Conservation (phyloP, 2,113 vertebrate genomes). For the Rhipidura dahli region DNA sequence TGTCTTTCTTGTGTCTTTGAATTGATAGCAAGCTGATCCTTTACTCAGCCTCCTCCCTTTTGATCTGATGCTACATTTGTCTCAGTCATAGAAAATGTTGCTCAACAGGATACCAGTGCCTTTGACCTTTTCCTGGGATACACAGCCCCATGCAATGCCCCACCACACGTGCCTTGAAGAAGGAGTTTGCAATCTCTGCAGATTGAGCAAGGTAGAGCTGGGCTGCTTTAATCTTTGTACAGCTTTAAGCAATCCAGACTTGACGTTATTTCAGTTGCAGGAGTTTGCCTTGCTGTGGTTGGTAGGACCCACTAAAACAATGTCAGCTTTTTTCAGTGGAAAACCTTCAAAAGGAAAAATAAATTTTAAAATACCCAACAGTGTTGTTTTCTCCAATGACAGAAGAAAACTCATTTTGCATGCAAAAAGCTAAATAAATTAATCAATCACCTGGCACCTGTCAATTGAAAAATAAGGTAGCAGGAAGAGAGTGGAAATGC, state of each 20-base stretch:
- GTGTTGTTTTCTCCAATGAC: neutral
- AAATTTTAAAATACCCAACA: no score
- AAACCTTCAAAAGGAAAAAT: neutral
- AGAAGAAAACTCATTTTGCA: neutral
- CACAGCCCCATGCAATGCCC: neutral
- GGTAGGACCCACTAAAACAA: neutral
- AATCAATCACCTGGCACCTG: neutral
- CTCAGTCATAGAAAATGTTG: slow-evolving; percentile 69
- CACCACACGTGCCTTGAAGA: slow-evolving; percentile 21
- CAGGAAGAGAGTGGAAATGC: neutral
- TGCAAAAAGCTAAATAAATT: neutral
- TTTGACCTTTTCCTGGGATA: slow-evolving; percentile 64
- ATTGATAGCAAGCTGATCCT: slow-evolving; percentile 47
- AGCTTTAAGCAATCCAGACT: slow-evolving; percentile 46
- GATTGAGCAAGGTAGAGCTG: slow-evolving; percentile 55
- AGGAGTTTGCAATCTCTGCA: slow-evolving; percentile 16
- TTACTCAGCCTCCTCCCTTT: slow-evolving; percentile 30
- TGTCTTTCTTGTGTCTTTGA: slow-evolving; percentile 53
- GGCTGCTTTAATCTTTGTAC: slow-evolving; percentile 47
- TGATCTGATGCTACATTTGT: slow-evolving; percentile 62
- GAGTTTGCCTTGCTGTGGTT: neutral
- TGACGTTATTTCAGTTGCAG: neutral
- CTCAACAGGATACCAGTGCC: slow-evolving; percentile 58
- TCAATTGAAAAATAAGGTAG: neutral
- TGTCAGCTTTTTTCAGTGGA: neutral